Base-by-base conservation (phyloP, 1,140 invertebrate genomes). In the Euura lappo region DNA sequence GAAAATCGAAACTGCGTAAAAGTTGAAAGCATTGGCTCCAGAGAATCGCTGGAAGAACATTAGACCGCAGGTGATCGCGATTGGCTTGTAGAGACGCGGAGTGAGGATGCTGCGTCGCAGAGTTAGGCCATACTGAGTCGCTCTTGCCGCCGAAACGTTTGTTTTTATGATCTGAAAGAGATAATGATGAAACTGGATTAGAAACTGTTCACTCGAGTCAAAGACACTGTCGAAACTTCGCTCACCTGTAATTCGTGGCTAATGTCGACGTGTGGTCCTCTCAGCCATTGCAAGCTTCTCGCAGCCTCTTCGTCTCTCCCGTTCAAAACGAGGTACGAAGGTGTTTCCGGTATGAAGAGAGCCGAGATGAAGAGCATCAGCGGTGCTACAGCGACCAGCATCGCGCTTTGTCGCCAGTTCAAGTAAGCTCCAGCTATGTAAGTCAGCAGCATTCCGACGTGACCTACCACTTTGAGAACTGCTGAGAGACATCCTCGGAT, bases 31-130 rank as follows among this genome's bases (percentile, higher is more conserved):
- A 77, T 94, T 93, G 10, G 93, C 93, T 8, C 94, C 94, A 70
- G 93, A 94, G 79, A 96, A 95, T 71, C 93, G 89, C 79, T 95
- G 94, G 84, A 96, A 95, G 85, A 95, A 93, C 94, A 96, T 95
- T 66, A 95, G 85, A 0, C 93, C 94, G 83, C 94, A 95, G 2
- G 94, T 94, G 70, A 95, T 94, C 68, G 94, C 86, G 7, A 94
- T 92, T 5, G 94, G 94, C 75, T 91, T 90, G 73, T 89, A 90
- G 13, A 91, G 82, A 42, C 90, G 80, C 66, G 91, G 89, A 28
- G 90, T 90, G 68, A 89, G 82, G 71, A 91, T 78, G 67, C 87
- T 88, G 76, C 89, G 89, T 13, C 86, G 82, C 78, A 83, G 91
- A 76, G 82, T 84, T 45, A 86, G 75, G 71, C 84, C 86, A 78